Evolutionary conservation across 2,797 vertebrate species (phyloP).

Genomic region (Holocentrus rufus): DNA sequence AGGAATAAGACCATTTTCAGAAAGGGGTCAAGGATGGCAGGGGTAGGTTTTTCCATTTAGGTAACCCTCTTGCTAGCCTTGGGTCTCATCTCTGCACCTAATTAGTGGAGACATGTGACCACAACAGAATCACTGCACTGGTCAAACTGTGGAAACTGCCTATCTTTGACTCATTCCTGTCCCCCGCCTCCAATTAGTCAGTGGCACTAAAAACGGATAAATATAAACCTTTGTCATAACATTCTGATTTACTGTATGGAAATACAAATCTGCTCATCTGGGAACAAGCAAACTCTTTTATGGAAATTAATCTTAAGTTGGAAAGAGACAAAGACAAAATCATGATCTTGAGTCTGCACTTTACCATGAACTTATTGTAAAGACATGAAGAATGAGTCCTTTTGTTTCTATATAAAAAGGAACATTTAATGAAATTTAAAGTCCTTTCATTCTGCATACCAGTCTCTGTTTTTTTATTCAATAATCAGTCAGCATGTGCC

Average conservation of each 20-base stretch:
- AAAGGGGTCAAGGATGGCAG: slow-evolving; percentile 68
- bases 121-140: slow-evolving; percentile 61
- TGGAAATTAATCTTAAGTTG: background rate
- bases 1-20: slow-evolving; percentile 74
- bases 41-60: slow-evolving; percentile 72
- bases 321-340: background rate
- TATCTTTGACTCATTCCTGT: slow-evolving; percentile 42
- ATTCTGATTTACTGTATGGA: slow-evolving; percentile 29
- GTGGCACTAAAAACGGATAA: slow-evolving; percentile 47
- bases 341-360: background rate
- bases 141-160: slow-evolving; percentile 63
- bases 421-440: slow-evolving; percentile 1
- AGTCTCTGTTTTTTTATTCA: slow-evolving; percentile 21
- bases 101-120: slow-evolving; percentile 77
- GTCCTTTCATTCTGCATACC: slow-evolving; percentile 12
- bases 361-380: background rate
- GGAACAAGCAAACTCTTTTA: no score
- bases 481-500: background rate
- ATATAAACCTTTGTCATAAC: slow-evolving; percentile 50
- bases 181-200: slow-evolving; percentile 48
- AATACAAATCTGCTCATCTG: slow-evolving; percentile 3
- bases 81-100: slow-evolving; percentile 58
- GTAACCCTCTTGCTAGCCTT: slow-evolving; percentile 60
- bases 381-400: background rate
- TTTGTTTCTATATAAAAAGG: background rate